Evolutionary conservation across 2,113 vertebrate genomes (phyloP).

Genomic region (Symphodus melops): DNA sequence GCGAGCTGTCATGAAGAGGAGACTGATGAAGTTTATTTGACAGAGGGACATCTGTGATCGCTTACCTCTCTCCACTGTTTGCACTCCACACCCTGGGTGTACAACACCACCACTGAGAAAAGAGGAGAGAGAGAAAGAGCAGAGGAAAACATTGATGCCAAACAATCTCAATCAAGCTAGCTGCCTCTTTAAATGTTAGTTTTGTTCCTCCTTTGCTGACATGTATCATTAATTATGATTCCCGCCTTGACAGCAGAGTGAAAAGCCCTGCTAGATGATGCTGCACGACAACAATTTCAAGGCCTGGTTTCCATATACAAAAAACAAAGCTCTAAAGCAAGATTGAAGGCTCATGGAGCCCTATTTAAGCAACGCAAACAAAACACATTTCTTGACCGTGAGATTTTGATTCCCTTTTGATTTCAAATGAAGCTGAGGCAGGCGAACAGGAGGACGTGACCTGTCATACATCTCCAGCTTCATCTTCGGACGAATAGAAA

Average conservation of each 20-base stretch:
- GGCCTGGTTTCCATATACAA: constrained; percentile 30
- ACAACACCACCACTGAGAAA: constrained; percentile 91
- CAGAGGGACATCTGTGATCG: constrained; percentile 33
- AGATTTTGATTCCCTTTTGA: constrained; percentile 53
- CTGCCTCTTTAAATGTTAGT: constrained; percentile 33
- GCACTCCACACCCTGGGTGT: constrained; percentile 92
- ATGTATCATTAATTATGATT: constrained; percentile 64
- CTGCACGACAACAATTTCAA: constrained; percentile 29
- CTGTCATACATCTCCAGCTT: constrained; percentile 37
- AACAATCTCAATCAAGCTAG: constrained; percentile 42
- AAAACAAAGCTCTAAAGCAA: constrained; percentile 31
- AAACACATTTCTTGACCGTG: constrained; percentile 43
- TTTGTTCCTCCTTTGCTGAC: constrained; percentile 47
- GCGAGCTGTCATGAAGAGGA: constrained; percentile 22
- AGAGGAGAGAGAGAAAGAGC: constrained; percentile 39
- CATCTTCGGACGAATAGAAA: constrained; percentile 47
- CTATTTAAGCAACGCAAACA: constrained; percentile 39
- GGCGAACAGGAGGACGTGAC: constrained; percentile 22
- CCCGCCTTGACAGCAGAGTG: constrained; percentile 52
- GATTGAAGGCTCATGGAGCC: constrained; percentile 31
- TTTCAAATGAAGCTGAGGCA: constrained; percentile 39
- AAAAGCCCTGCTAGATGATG: constrained; percentile 35
- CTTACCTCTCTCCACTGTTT: constrained; percentile 97
- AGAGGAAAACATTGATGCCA: constrained; percentile 27
- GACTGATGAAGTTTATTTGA: constrained; percentile 62